Percentiles rank a stretch among this genome's conserved stretches.
These are phyloP conservation scores for Triplophysa tibetana DNA, from an alignment of 2,113 vertebrate genomes.

Conservation along the genomic window DNA sequence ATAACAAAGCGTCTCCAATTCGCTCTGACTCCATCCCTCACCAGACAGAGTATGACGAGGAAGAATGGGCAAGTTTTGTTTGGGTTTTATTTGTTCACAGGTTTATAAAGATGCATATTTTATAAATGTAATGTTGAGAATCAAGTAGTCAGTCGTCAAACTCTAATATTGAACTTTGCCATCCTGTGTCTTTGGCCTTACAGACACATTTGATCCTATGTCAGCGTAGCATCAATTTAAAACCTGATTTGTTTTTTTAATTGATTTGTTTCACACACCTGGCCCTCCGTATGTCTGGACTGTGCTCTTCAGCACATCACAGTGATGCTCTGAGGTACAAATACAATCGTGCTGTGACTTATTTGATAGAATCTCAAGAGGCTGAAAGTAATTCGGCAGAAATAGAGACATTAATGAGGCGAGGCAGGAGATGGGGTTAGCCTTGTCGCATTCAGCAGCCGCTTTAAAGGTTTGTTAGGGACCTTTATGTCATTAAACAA, in stretches of 20 bases:
- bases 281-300: not conserved
- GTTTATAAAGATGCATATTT: not conserved
- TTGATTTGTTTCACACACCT: not conserved
- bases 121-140: too few species aligned
- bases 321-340: not conserved
- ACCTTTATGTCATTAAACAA: not conserved
- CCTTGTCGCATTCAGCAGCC: not conserved
- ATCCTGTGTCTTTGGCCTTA: too few species aligned
- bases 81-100: not conserved
- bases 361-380: slow-evolving; percentile 9
- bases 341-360: not conserved
- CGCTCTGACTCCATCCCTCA: slow-evolving; percentile 83
- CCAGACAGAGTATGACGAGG: slow-evolving; percentile 93
- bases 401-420: not conserved
- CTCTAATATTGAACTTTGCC: too few species aligned
- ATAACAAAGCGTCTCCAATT: slow-evolving; percentile 61
- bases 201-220: too few species aligned
- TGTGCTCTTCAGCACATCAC: not conserved
- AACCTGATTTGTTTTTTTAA: not conserved
- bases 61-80: slow-evolving; percentile 88
- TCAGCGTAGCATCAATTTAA: too few species aligned
- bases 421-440: not conserved
- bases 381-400: not conserved
- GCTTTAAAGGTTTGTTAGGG: slow-evolving; percentile 25
- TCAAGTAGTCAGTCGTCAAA: too few species aligned